Conservation (phyloP, 2,113 vertebrate genomes). For the Tauraco erythrolophus region DNA sequence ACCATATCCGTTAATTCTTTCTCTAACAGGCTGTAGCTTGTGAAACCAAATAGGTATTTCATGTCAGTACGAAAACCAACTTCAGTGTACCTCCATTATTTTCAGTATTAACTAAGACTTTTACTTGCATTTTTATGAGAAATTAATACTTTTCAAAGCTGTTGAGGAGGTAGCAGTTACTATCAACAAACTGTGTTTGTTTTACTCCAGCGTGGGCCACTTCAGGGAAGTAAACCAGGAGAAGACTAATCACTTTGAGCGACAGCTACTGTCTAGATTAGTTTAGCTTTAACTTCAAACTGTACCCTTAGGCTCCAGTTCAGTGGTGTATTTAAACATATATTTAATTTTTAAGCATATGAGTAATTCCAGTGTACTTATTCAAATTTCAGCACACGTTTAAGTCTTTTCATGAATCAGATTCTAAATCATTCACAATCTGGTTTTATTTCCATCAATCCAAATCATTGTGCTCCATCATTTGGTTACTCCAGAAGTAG, state of each 20-base stretch:
- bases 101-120: background rate
- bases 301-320: background rate
- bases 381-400: background rate
- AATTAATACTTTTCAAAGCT: background rate
- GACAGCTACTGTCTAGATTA: background rate
- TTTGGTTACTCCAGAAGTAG: background rate
- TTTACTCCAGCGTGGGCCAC: background rate
- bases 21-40: background rate
- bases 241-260: background rate
- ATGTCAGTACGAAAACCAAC: background rate
- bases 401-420: background rate
- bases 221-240: background rate
- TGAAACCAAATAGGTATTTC: background rate
- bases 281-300: slow-evolving; percentile 3
- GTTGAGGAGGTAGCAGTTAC: background rate
- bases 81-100: background rate
- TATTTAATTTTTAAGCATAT: background rate
- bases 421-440: background rate
- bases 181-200: background rate
- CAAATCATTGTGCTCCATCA: background rate
- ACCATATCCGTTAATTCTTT: background rate
- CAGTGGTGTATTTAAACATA: background rate
- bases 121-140: background rate
- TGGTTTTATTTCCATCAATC: background rate
- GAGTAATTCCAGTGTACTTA: background rate